Evolutionary conservation across 2,888 invertebrate genomes (phyloP).

Genomic region (Keiferia lycopersicella): DNA sequence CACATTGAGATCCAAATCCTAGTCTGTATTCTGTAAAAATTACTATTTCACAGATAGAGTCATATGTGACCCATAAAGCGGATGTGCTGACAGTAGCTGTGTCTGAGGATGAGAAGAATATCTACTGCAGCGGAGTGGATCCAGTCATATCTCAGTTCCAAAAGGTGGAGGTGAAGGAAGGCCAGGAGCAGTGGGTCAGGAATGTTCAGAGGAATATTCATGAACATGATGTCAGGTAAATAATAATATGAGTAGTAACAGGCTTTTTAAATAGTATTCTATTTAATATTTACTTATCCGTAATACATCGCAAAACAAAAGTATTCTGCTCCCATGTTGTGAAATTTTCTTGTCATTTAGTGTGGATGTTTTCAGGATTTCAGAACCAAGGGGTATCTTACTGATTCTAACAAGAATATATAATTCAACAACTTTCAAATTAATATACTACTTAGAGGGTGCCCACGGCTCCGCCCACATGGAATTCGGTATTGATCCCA

Average conservation of each 20-base stretch:
- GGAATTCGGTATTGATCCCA: no score
- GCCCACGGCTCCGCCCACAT: no score
- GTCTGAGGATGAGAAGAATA: slow-evolving; percentile 83
- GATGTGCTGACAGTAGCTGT: slow-evolving; percentile 90
- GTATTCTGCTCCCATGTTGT: background rate
- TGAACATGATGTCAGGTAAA: slow-evolving; percentile 92
- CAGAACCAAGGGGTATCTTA: no score
- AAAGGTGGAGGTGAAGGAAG: slow-evolving; percentile 80
- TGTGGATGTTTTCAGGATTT: no score
- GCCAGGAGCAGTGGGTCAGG: slow-evolving; percentile 88
- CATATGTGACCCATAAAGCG: slow-evolving; percentile 89
- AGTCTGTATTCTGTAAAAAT: background rate
- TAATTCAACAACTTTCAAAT: no score
- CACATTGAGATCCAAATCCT: no score
- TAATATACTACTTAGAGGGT: no score
- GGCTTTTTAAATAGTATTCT: no score
- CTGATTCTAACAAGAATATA: no score
- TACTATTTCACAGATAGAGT: slow-evolving; percentile 82
- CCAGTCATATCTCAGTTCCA: slow-evolving; percentile 89
- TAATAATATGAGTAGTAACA: no score
- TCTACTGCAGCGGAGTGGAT: slow-evolving; percentile 90
- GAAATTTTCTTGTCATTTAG: background rate
- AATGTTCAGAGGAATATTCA: slow-evolving; percentile 90
- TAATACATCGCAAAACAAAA: no score
- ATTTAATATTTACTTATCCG: no score